Evolutionary conservation across 2,888 invertebrate genomes (phyloP).

Genomic region (Pyralis farinalis): DNA sequence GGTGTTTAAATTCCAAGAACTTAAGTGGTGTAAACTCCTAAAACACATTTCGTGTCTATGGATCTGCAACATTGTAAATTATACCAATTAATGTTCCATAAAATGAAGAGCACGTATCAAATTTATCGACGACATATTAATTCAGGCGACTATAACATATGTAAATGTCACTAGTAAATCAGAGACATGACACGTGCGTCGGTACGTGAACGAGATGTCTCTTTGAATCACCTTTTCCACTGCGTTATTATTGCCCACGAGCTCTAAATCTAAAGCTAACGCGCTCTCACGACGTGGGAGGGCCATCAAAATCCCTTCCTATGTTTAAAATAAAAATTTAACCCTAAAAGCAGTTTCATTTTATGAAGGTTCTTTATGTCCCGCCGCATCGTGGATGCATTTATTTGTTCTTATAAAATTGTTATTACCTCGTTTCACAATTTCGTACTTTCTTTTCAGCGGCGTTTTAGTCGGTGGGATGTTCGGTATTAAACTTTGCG

Average conservation of each 20-base stretch:
- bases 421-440: constrained; percentile 50
- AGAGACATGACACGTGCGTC: constrained; percentile 26
- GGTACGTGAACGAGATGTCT: constrained; percentile 19
- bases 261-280: constrained; percentile 72
- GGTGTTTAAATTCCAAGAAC: too few species aligned
- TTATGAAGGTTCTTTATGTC: constrained; percentile 61
- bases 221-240: constrained; percentile 38
- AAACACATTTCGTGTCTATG: too few species aligned
- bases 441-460: constrained; percentile 40
- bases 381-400: constrained; percentile 51
- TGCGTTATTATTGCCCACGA: constrained; percentile 48
- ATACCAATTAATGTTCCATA: constrained; percentile 2
- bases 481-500: constrained; percentile 36
- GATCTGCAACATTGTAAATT: too few species aligned
- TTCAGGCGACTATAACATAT: constrained; percentile 31
- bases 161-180: constrained; percentile 44
- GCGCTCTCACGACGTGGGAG: constrained; percentile 59
- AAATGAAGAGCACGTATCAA: constrained; percentile 10
- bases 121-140: constrained; percentile 16
- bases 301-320: constrained; percentile 76
- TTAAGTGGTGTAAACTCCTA: too few species aligned
- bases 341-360: constrained; percentile 66
- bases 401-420: constrained; percentile 65
- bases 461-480: constrained; percentile 29
- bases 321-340: constrained; percentile 81